Conservation (phyloP, 2,888 invertebrate genomes). For the Rhodophaea formosa region DNA sequence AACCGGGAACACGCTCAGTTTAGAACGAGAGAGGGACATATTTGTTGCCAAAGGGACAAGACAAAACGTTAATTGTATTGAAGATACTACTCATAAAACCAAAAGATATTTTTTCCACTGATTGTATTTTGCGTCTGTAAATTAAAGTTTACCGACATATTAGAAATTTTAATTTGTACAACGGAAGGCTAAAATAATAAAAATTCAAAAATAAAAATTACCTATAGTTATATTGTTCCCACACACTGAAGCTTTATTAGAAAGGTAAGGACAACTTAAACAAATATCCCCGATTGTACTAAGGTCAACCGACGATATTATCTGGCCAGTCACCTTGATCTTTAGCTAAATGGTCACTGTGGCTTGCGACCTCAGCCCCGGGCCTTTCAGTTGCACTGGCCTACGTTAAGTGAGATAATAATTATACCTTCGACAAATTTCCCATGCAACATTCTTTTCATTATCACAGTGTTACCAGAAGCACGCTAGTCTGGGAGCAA, state of each 20-base stretch:
- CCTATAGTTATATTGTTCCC: not conserved
- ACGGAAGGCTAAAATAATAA: too few relatives aligned
- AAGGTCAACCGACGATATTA: conserved; percentile 33
- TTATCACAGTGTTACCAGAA: not conserved
- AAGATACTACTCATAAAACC: too few relatives aligned
- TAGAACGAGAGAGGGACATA: too few relatives aligned
- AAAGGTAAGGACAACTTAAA: not conserved
- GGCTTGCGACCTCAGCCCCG: conserved; percentile 3
- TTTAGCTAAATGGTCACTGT: conserved; percentile 48
- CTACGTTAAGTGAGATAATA: conserved; percentile 16
- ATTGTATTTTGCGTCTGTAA: too few relatives aligned
- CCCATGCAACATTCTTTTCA: conserved; percentile 2
- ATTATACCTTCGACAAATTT: not conserved
- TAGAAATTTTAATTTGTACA: too few relatives aligned
- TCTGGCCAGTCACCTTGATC: conserved; percentile 62
- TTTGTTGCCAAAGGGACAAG: too few relatives aligned
- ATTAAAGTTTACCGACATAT: too few relatives aligned
- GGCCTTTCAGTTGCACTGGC: conserved; percentile 19
- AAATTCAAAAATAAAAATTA: not conserved
- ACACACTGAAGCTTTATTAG: not conserved
- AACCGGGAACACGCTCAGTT: too few relatives aligned
- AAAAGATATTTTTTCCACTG: too few relatives aligned
- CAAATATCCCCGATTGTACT: not conserved
- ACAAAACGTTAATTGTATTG: too few relatives aligned
- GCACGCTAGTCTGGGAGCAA: too few relatives aligned